Evolutionary conservation across 2,888 invertebrate genomes (phyloP).

Genomic region (Leptinotarsa peninsularis): DNA sequence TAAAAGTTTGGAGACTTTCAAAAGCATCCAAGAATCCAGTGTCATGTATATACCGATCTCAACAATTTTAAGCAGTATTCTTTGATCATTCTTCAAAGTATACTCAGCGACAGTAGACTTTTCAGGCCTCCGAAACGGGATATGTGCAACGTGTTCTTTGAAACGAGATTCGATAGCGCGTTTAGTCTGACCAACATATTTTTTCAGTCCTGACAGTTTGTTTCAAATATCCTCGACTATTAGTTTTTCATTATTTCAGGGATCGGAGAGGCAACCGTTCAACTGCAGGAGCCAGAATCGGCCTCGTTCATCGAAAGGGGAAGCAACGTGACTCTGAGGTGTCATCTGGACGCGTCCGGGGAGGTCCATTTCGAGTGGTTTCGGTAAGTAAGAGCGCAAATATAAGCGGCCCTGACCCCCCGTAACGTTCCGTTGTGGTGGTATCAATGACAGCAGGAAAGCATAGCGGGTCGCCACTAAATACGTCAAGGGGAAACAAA

Average conservation of each 20-base stretch:
- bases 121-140: no score
- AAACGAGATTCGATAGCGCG: no score
- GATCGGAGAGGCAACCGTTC: slow-evolving; percentile 72
- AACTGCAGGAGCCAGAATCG: slow-evolving; percentile 70
- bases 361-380: slow-evolving; percentile 77
- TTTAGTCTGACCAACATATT: no score
- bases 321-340: slow-evolving; percentile 72
- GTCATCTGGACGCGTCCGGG: slow-evolving; percentile 76
- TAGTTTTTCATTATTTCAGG: slow-evolving; percentile 65
- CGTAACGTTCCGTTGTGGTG: background rate
- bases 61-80: no score
- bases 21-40: no score
- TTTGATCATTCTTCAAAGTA: no score
- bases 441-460: slow-evolving; percentile 31
- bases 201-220: background rate
- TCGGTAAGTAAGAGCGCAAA: slow-evolving; percentile 66
- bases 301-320: slow-evolving; percentile 67
- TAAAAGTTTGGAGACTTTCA: no score
- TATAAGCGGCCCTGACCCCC: background rate
- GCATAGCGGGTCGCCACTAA: slow-evolving; percentile 27
- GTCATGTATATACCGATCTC: no score
- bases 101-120: no score
- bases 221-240: background rate
- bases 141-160: no score
- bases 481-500: slow-evolving; percentile 20